Conservation (phyloP, 2,113 vertebrate genomes). For the Peromyscus polionotus region DNA sequence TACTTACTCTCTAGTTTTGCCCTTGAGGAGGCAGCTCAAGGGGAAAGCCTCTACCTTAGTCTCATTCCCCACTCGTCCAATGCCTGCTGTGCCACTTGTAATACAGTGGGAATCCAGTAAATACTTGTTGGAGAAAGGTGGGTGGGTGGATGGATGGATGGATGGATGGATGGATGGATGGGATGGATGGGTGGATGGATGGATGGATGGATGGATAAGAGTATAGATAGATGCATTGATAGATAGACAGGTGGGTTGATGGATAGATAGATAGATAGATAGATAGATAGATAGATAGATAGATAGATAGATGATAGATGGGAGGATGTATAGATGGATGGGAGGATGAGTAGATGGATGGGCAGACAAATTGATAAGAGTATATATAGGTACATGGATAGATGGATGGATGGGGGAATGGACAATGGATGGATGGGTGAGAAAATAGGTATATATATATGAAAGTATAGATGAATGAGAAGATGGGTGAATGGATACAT, state of each 20-base stretch:
- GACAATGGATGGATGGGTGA: neutral
- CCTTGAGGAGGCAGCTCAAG: neutral
- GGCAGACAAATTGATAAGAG: neutral
- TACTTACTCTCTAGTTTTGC: accelerated
- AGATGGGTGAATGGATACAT: neutral
- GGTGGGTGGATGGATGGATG: too few species aligned
- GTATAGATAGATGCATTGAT: neutral
- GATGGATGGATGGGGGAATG: neutral
- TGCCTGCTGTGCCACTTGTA: neutral
- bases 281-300: neutral
- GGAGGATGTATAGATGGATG: neutral
- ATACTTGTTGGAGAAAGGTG: too few species aligned
- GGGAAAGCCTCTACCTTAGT: neutral
- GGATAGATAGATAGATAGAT: neutral
- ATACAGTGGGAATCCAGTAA: too few species aligned
- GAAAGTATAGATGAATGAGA: neutral
- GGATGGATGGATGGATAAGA: neutral
- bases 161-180: too few species aligned
- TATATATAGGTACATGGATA: neutral
- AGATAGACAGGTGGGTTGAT: accelerated
- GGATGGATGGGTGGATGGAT: neutral
- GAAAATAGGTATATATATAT: neutral
- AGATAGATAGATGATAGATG: neutral
- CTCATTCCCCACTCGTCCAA: too few species aligned
- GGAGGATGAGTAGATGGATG: neutral